These are phyloP conservation scores for Micronisus gabar DNA, from an alignment of 2,113 vertebrate species.

Conservation along the genomic window DNA sequence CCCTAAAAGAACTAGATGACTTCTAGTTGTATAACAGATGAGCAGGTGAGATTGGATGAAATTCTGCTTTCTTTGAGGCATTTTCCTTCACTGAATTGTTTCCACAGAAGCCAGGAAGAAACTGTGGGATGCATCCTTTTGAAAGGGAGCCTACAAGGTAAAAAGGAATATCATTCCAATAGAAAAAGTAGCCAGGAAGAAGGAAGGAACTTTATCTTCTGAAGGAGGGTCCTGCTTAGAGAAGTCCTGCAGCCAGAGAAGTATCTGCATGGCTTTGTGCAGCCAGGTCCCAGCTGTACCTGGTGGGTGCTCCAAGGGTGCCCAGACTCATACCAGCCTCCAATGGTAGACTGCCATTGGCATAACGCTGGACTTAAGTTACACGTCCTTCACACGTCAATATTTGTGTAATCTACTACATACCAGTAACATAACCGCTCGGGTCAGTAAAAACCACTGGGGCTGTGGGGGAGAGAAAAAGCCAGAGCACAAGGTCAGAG, in stretches of 20 bases:
- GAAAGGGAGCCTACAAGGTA: neutral
- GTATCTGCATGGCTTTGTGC: neutral
- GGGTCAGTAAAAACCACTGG: neutral
- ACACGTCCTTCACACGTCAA: neutral
- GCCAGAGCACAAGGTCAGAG: neutral
- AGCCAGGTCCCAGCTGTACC: neutral
- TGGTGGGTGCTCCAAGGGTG: neutral
- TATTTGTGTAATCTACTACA: neutral
- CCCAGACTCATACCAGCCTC: rapidly evolving
- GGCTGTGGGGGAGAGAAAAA: neutral
- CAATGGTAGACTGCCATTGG: rapidly evolving
- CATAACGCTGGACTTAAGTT: no score
- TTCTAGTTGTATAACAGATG: neutral
- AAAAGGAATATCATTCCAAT: neutral
- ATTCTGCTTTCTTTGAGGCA: neutral
- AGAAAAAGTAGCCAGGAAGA: neutral
- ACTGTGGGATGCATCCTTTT: neutral
- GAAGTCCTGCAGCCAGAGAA: neutral
- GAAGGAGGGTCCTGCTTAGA: neutral
- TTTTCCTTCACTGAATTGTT: neutral
- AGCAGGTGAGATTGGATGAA: neutral
- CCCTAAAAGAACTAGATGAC: neutral
- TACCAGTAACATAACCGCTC: neutral
- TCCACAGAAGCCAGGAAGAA: neutral
- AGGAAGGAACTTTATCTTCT: neutral